Percentiles rank a stretch among this genome's conserved stretches.
Conservation (phyloP, 2,888 invertebrate species). For the Pocota personata region DNA sequence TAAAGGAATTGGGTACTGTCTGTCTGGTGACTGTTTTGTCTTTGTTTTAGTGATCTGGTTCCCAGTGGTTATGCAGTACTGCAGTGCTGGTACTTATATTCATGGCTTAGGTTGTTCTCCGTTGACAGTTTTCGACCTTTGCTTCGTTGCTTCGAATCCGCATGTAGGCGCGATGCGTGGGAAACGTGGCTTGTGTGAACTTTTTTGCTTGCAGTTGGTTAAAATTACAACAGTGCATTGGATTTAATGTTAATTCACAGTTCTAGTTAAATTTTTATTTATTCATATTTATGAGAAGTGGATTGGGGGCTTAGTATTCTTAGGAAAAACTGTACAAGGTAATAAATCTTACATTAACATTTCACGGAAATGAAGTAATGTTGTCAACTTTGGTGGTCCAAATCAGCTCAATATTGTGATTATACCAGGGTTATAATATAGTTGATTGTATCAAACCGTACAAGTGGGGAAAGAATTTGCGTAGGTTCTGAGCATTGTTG, state of each 20-base stretch:
- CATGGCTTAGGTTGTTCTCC: background rate
- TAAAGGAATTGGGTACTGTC: constrained; percentile 13
- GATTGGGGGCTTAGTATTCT: background rate
- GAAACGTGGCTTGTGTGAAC: constrained; percentile 38
- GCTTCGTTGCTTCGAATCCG: constrained; percentile 12
- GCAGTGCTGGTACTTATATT: constrained; percentile 10
- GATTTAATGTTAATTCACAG: background rate
- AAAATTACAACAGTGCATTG: constrained; percentile 13
- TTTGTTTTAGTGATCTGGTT: constrained; percentile 17
- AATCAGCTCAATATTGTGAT: too few species aligned
- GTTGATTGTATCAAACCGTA: too few species aligned
- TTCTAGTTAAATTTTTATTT: constrained; percentile 30
- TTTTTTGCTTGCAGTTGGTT: constrained; percentile 4
- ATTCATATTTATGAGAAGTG: constrained; percentile 12
- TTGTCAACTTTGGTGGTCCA: too few species aligned
- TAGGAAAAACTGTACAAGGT: too few species aligned
- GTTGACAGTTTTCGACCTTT: constrained; percentile 55
- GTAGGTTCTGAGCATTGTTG: too few species aligned
- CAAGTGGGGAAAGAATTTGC: too few species aligned
- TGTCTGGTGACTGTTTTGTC: constrained; percentile 16
- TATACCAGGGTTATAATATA: too few species aligned
- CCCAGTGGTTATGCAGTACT: background rate
- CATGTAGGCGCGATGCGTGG: constrained; percentile 59
- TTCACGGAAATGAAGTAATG: too few species aligned
- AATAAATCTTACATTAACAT: too few species aligned